Percentiles rank a stretch among this genome's conserved stretches.
These are phyloP conservation scores for Penelope pileata DNA, from an alignment of 2,113 vertebrate genomes.

Conservation along the genomic window DNA sequence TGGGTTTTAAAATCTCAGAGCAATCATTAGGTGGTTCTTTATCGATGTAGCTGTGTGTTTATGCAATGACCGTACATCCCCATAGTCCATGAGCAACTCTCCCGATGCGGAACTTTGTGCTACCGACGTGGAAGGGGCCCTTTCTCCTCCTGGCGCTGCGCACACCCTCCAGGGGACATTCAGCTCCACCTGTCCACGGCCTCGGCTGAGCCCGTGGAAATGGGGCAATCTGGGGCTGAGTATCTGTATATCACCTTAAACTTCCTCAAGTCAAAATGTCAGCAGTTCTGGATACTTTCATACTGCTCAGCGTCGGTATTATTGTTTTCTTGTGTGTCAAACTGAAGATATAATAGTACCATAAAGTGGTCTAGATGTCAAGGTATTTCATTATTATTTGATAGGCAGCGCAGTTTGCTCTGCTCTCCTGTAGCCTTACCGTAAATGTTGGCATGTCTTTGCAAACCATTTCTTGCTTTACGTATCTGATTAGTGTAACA, in stretches of 20 bases:
- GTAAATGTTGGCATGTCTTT: not conserved
- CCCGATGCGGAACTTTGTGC: not conserved
- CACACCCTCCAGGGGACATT: not conserved
- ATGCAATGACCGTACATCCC: not conserved
- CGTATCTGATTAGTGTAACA: not conserved
- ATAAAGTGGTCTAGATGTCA: constrained; percentile 36
- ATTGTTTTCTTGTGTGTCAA: constrained; percentile 35
- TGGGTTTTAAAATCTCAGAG: not conserved
- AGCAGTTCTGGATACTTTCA: not conserved
- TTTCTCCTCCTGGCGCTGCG: not conserved
- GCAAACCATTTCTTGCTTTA: not conserved
- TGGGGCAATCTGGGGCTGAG: not conserved
- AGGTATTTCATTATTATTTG: constrained; percentile 23
- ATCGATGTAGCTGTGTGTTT: not conserved
- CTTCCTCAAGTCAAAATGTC: constrained; percentile 23
- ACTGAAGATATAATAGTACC: constrained; percentile 2
- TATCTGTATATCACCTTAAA: not conserved
- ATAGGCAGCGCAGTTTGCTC: not conserved
- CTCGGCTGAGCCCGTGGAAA: not conserved
- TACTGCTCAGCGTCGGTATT: not conserved
- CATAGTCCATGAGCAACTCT: not conserved
- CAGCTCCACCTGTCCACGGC: not conserved
- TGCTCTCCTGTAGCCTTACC: not conserved
- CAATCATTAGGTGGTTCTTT: not conserved
- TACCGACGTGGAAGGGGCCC: not conserved